These are phyloP conservation scores for Patella ulyssiponensis DNA, from an alignment of 2,888 invertebrate genomes.

Conservation along the genomic window DNA sequence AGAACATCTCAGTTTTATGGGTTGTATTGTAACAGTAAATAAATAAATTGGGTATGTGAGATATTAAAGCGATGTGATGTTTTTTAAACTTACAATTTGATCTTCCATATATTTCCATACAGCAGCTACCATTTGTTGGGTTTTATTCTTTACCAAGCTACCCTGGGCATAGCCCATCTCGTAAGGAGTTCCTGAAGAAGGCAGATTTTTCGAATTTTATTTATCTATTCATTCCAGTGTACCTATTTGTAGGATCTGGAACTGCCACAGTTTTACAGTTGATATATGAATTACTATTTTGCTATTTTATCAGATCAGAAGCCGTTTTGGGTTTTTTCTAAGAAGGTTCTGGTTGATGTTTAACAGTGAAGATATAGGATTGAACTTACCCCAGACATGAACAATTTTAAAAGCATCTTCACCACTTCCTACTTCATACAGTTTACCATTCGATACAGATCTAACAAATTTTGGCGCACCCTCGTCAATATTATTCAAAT, in stretches of 20 bases:
- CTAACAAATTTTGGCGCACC: conserved; percentile 39
- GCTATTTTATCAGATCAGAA: no score
- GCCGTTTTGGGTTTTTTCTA: no score
- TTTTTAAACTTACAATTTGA: conserved; percentile 42
- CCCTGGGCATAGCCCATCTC: conserved; percentile 59
- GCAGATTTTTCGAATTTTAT: background rate
- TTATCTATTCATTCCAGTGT: background rate
- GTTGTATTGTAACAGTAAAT: no score
- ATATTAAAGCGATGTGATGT: background rate
- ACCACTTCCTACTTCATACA: conserved; percentile 44
- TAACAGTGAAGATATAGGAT: background rate
- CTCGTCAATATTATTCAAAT: conserved; percentile 46
- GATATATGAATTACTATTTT: no score
- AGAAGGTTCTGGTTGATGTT: no score
- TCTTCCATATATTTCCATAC: conserved; percentile 54
- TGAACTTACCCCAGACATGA: conserved; percentile 53
- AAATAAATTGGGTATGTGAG: no score
- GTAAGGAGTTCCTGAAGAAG: conserved; percentile 47
- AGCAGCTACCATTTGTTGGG: conserved; percentile 42
- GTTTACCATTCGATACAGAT: conserved; percentile 47
- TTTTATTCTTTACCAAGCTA: conserved; percentile 38
- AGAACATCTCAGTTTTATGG: no score
- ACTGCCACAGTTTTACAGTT: no score
- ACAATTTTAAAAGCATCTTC: conserved; percentile 49
- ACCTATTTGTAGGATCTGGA: background rate